These are phyloP conservation scores for Corythaeola cristata DNA, from an alignment of 2,113 vertebrate genomes.

Conservation along the genomic window DNA sequence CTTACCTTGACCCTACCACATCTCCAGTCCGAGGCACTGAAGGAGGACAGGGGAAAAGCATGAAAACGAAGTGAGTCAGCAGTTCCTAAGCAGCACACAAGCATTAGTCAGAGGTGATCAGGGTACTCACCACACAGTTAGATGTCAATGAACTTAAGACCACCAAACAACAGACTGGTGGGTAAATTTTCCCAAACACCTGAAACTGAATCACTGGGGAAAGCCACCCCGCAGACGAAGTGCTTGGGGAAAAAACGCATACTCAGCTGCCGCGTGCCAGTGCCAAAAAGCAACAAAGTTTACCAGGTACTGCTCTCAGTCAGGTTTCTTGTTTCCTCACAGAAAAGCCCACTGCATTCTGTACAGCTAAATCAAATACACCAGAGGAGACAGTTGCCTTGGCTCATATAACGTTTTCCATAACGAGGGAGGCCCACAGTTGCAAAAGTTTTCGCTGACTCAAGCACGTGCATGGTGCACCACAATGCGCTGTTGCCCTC, in stretches of 20 bases:
- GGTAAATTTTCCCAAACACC: background rate
- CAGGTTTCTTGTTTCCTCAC: background rate
- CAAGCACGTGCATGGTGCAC: background rate
- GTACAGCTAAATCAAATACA: background rate
- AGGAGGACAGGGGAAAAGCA: background rate
- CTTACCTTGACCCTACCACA: background rate
- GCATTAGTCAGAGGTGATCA: slow-evolving; percentile 10
- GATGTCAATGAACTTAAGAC: background rate
- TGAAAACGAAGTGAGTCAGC: slow-evolving; percentile 34
- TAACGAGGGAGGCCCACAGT: background rate
- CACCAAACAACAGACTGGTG: background rate
- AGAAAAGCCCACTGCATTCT: background rate
- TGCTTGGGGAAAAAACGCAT: background rate
- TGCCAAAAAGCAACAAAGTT: background rate
- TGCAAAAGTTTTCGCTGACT: background rate
- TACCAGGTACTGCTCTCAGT: background rate
- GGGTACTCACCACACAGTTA: background rate
- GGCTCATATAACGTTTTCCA: background rate
- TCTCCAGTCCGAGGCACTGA: background rate
- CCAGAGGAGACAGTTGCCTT: background rate
- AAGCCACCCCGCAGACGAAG: background rate
- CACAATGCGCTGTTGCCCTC: background rate
- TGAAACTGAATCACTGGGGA: background rate
- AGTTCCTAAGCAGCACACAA: background rate
- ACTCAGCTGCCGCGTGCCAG: background rate